Evolutionary conservation across 23 tunicate species (phyloP).

Genomic region (Ciona savignyi): DNA sequence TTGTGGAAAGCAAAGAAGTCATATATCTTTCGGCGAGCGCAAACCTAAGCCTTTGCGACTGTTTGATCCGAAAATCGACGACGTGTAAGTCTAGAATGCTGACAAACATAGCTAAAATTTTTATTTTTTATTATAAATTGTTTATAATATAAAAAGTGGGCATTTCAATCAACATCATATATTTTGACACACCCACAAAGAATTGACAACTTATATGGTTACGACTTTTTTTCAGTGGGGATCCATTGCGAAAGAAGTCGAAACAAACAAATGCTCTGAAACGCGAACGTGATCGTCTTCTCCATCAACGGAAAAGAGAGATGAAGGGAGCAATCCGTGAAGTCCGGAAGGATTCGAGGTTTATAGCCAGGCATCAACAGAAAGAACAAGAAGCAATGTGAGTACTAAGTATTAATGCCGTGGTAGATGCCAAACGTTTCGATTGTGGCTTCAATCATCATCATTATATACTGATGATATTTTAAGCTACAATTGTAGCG

Average conservation of each 20-base stretch:
- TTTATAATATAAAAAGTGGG: no score
- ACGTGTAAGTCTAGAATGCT: constrained; percentile 57
- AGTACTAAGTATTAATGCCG: constrained; percentile 8
- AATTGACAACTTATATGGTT: no score
- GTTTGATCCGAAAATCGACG: constrained; percentile 57
- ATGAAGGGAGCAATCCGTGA: constrained; percentile 75
- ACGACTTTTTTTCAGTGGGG: constrained; percentile 69
- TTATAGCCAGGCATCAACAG: constrained; percentile 53
- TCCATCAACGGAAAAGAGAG: constrained; percentile 55
- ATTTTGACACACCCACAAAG: no score
- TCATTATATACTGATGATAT: no score
- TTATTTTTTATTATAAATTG: background rate
- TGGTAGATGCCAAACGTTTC: no score
- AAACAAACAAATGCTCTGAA: constrained; percentile 39
- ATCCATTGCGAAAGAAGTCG: constrained; percentile 50
- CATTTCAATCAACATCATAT: no score
- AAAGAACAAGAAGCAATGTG: constrained; percentile 69
- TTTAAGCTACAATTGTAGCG: no score
- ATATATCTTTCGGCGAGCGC: constrained; percentile 21
- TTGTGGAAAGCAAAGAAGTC: constrained; percentile 20
- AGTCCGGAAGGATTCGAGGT: constrained; percentile 53
- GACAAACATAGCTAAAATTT: background rate
- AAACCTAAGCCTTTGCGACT: constrained; percentile 56
- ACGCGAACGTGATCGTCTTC: constrained; percentile 52
- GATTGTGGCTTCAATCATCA: no score